These are phyloP conservation scores for Neuroterus valhalla DNA, from an alignment of 1,140 invertebrate genomes.

Conservation along the genomic window DNA sequence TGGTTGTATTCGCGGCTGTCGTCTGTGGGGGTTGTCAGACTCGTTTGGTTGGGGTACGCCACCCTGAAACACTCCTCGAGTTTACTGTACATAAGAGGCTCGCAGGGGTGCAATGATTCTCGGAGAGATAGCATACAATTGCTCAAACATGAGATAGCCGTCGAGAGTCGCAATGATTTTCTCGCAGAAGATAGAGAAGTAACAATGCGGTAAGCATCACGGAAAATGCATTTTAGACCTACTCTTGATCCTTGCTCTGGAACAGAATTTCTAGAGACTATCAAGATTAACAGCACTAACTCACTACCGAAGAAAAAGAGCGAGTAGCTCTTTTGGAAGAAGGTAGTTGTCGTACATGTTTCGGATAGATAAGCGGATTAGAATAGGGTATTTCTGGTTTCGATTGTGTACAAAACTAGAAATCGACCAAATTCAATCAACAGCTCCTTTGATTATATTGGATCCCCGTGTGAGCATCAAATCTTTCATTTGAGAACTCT, in stretches of 20 bases:
- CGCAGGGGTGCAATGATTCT: slow-evolving; percentile 69
- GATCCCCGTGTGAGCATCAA: no score
- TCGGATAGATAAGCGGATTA: no score
- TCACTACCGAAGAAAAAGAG: no score
- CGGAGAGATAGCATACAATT: slow-evolving; percentile 65
- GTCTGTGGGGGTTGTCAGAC: slow-evolving; percentile 40
- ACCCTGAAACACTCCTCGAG: slow-evolving; percentile 43
- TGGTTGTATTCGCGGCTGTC: slow-evolving; percentile 39
- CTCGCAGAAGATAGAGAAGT: slow-evolving; percentile 39
- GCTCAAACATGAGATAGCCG: slow-evolving; percentile 65
- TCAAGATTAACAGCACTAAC: no score
- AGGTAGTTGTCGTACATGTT: no score
- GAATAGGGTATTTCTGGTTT: no score
- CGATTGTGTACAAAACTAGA: no score
- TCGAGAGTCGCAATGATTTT: slow-evolving; percentile 40
- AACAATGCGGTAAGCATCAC: slow-evolving; percentile 35
- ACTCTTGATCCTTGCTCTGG: neutral
- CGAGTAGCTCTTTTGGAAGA: no score
- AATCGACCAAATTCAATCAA: no score
- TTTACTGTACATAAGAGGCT: slow-evolving; percentile 72
- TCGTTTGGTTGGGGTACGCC: slow-evolving; percentile 38
- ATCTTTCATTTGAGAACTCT: no score
- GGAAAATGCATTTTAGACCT: neutral
- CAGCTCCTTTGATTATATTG: no score
- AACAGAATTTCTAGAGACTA: no score